Conservation (phyloP, 2,888 invertebrate genomes). For the Drosophila fulvimacula region DNA sequence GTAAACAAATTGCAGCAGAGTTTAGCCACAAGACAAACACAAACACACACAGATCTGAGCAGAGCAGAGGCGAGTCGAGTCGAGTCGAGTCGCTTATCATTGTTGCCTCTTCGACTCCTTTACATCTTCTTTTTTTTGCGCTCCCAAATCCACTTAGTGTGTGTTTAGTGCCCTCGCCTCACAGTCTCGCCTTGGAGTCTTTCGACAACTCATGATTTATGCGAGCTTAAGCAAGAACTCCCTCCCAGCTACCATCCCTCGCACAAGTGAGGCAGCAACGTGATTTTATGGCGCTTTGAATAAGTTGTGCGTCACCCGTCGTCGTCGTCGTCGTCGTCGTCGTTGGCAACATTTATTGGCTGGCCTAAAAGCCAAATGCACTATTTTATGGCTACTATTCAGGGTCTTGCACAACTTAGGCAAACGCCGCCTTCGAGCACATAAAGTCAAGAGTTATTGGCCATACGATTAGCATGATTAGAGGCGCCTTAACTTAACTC, state of each 20-base stretch:
- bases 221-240: constrained; percentile 27
- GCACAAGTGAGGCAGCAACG: background rate
- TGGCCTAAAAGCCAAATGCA: constrained; percentile 60
- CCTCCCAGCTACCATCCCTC: background rate
- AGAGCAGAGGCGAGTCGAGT: background rate
- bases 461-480: constrained; percentile 19
- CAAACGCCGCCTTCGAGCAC: background rate
- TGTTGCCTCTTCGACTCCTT: constrained; percentile 41
- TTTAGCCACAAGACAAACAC: constrained; percentile 60
- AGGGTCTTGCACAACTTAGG: background rate
- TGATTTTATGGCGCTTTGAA: constrained; percentile 70
- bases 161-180: constrained; percentile 55
- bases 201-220: constrained; percentile 56
- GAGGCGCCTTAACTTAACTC: constrained; percentile 1
- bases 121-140: constrained; percentile 5
- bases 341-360: constrained; percentile 56
- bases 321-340: constrained; percentile 18
- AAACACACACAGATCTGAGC: constrained; percentile 16
- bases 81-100: constrained; percentile 63
- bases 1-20: constrained; percentile 79
- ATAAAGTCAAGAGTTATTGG: constrained; percentile 15
- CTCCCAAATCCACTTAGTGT: constrained; percentile 78
- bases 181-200: constrained; percentile 28
- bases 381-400: constrained; percentile 39
- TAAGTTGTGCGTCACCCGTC: constrained; percentile 63